These are phyloP conservation scores for Hirudo medicinalis DNA, from an alignment of 1,140 invertebrate species.

Conservation along the genomic window DNA sequence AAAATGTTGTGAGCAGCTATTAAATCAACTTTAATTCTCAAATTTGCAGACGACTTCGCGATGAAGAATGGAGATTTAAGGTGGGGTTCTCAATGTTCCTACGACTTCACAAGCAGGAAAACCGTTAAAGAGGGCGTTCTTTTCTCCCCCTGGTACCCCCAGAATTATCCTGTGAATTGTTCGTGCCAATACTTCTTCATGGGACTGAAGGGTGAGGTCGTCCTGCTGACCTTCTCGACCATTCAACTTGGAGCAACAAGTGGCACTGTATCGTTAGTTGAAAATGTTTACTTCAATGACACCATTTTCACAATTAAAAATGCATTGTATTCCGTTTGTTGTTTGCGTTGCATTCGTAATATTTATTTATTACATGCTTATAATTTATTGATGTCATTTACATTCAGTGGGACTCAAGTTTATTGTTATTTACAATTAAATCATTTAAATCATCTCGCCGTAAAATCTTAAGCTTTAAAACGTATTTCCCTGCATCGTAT, in stretches of 20 bases:
- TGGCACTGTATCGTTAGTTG: slow-evolving; percentile 20
- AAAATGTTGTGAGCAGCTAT: too few species aligned
- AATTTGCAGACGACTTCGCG: slow-evolving; percentile 17
- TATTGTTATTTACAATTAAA: too few species aligned
- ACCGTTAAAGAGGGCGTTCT: slow-evolving; percentile 53
- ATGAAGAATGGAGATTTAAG: slow-evolving; percentile 16
- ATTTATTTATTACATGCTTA: neutral
- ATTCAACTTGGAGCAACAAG: slow-evolving; percentile 28
- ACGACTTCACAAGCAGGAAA: slow-evolving; percentile 57
- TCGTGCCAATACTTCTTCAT: slow-evolving; percentile 63
- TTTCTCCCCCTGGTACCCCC: slow-evolving; percentile 69
- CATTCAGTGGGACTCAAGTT: too few species aligned
- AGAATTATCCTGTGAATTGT: slow-evolving; percentile 64
- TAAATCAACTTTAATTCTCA: neutral
- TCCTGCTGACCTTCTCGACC: slow-evolving; percentile 36
- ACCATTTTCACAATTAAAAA: neutral
- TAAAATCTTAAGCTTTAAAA: too few species aligned
- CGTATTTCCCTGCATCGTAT: too few species aligned
- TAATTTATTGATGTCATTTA: too few species aligned
- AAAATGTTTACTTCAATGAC: neutral
- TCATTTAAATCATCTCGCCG: too few species aligned
- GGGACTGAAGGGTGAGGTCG: slow-evolving; percentile 42
- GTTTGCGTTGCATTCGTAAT: too few species aligned
- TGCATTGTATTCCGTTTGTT: too few species aligned
- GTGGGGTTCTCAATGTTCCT: slow-evolving; percentile 57